Percentiles rank a stretch among this genome's conserved stretches.
These are phyloP conservation scores for Meteorus cinctellus DNA, from an alignment of 2,888 invertebrate species.

Conservation along the genomic window DNA sequence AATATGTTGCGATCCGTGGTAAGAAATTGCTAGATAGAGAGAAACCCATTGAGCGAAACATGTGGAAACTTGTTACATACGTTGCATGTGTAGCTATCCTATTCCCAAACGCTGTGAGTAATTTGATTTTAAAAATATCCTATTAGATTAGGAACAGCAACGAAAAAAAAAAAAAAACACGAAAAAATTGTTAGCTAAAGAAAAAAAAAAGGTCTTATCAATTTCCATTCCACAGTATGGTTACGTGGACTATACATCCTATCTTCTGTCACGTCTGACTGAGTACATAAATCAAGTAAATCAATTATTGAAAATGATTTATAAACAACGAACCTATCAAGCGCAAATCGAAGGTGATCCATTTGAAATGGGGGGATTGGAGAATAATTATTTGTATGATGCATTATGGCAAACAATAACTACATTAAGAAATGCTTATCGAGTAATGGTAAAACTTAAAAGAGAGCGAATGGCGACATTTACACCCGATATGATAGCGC, in stretches of 20 bases:
- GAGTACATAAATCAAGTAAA: not conserved
- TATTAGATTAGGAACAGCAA: conserved; percentile 15
- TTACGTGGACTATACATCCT: conserved; percentile 7
- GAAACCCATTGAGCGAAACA: conserved; percentile 31
- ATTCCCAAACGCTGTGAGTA: conserved; percentile 41
- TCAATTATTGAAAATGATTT: conserved; percentile 1
- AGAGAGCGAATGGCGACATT: not conserved
- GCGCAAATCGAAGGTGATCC: not conserved
- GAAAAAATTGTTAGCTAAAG: not conserved
- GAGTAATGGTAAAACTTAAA: not conserved
- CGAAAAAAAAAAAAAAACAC: not conserved
- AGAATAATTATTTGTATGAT: not conserved
- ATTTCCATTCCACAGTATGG: conserved; percentile 15
- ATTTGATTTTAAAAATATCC: conserved; percentile 20
- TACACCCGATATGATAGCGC: not conserved
- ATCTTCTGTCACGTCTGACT: not conserved
- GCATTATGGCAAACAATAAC: not conserved
- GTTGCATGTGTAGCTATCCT: conserved; percentile 32
- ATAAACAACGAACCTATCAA: not conserved
- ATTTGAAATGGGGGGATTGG: not conserved
- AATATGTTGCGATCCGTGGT: conserved; percentile 13
- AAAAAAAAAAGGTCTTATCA: conserved; percentile 2
- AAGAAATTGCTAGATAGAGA: conserved; percentile 17
- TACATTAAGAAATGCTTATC: not conserved
- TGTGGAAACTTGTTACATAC: conserved; percentile 41